Base-by-base conservation (phyloP, 2,113 vertebrate species). In the Otus sunia region DNA sequence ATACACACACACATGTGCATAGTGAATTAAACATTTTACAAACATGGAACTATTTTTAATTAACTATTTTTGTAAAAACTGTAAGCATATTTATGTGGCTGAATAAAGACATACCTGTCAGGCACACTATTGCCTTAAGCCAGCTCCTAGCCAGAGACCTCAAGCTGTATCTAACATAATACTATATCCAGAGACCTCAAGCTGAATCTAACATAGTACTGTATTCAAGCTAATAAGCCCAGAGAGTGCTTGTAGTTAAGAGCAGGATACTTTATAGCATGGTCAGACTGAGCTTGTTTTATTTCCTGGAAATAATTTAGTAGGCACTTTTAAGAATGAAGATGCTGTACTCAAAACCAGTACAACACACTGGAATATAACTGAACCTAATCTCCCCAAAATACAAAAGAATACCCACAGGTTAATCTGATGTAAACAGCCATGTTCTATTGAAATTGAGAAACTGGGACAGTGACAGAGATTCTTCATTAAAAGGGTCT, bases 1-100 rank as follows among this genome's bases (percentile, higher is more conserved):
- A 49, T 22, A 36, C 7, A 29, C 10, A 32, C 8, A 32, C 0
- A 2, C 13, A 26, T 6, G 9, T 17, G 6, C 15, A 20, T 14
- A 59, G 6, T 2, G 14, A 63, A 68, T 18, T 1, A 88, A 72
- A 75, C 55, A 47, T 47, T 81, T 82, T 32, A 67, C 18, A 55
- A 47, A 16, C 90, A 41, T 18, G 1, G 34, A 80, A 23, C 11
- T 30, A 47, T 47, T 68, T 77, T 52, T 52, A 47, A 66, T 6
- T 25, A 72, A 41, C 4, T 27, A 16, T 30, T 71, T 82, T 88
- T 55, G 14, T 23, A 66, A 49, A 85, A 75, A 27, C 4, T n/a
- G 2, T 17, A 55, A 50, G 6, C 27, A 19, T 26, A 56, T 30
- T n/a, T 22, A 6, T 26, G 29, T 23, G 6, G 8, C 60, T 86